Evolutionary conservation across 2,113 vertebrate genomes (phyloP).

Genomic region (Pseudorectes ferrugineus): DNA sequence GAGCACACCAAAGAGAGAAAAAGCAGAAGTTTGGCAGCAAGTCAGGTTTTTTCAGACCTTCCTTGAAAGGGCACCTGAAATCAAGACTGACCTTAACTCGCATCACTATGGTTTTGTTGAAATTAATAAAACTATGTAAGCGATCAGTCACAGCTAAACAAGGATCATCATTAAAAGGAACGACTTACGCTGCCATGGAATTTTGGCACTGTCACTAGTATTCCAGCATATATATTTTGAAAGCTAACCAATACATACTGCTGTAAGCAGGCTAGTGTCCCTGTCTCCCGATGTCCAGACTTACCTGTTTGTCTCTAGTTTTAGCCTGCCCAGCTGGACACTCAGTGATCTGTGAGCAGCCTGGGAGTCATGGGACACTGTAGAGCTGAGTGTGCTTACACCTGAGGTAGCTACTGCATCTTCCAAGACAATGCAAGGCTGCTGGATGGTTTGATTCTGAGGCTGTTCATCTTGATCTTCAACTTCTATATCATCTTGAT

Average conservation of each 20-base stretch:
- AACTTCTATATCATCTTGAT: slow-evolving; percentile 87
- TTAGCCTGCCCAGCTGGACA: slow-evolving; percentile 91
- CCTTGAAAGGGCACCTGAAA: not conserved
- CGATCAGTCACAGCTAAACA: not conserved
- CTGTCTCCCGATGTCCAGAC: not conserved
- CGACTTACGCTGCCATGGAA: not conserved
- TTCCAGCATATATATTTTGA: not conserved
- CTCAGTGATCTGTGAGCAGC: slow-evolving; percentile 83
- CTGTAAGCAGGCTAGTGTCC: not conserved
- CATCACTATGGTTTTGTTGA: not conserved
- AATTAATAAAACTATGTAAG: not conserved
- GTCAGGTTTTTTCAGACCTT: not conserved
- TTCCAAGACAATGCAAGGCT: slow-evolving; percentile 76
- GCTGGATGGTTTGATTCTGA: slow-evolving; percentile 71
- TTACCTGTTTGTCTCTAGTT: slow-evolving; percentile 94
- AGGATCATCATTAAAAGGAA: not conserved
- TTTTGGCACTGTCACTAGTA: not conserved
- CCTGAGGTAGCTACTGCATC: slow-evolving; percentile 93
- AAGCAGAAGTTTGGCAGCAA: slow-evolving; percentile 23
- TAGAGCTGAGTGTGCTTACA: slow-evolving; percentile 98
- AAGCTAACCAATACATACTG: not conserved
- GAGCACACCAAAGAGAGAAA: not conserved
- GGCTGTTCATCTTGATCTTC: slow-evolving; percentile 78
- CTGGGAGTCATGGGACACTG: slow-evolving; percentile 88
- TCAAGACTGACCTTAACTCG: not conserved